Conservation (phyloP, 2,113 vertebrate genomes). For the Phalacrocorax carbo region DNA sequence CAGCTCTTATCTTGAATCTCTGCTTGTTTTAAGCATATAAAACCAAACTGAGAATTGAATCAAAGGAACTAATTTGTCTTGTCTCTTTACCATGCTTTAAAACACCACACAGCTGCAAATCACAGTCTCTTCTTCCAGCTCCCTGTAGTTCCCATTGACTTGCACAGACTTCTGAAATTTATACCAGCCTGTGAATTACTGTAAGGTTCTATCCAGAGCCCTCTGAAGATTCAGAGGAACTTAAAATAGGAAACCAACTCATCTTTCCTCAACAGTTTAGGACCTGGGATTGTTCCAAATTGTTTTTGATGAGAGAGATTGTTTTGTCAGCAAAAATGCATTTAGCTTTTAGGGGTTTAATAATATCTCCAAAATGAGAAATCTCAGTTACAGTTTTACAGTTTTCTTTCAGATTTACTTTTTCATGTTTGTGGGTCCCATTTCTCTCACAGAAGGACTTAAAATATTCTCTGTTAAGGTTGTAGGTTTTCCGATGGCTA, state of each 20-base stretch:
- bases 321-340: constrained; percentile 14
- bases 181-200: neutral
- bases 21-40: neutral
- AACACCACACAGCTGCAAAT: neutral
- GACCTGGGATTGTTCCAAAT: neutral
- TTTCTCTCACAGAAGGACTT: neutral
- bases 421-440: neutral
- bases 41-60: neutral
- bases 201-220: neutral
- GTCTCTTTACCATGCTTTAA: neutral
- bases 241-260: neutral
- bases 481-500: neutral
- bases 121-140: neutral
- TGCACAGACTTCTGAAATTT: neutral
- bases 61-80: neutral
- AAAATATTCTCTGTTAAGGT: neutral
- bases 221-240: neutral
- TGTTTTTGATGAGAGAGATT: neutral
- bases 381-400: neutral
- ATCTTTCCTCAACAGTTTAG: neutral
- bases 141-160: neutral
- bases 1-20: neutral
- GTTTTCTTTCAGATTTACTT: neutral
- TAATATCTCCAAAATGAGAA: neutral
- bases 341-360: neutral